Base-by-base conservation (phyloP, 1,140 invertebrate species). In the Musca domestica region DNA sequence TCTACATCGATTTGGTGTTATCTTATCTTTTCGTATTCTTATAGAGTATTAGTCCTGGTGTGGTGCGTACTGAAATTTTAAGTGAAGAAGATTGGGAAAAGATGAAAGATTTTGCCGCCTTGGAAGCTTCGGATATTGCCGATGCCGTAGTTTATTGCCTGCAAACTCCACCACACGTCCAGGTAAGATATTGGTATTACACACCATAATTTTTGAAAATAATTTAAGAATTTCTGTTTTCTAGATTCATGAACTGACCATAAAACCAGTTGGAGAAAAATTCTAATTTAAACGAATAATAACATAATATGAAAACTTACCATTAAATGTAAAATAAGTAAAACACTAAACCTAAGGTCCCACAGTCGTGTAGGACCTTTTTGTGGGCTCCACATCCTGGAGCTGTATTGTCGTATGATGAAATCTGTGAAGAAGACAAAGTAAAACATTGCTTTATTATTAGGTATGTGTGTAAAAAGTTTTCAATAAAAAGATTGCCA, bases 21-120 rank as follows among this genome's bases (percentile, higher is more conserved):
- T n/a, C 10, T 23, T 15, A 4, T 34, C 22, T 23, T 69, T 15
- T n/a, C n/a, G n/a, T n/a, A 7, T 41, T n/a, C 69, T 76, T 79
- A 64, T 69, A 87, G 87, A 85, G 84, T 72, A 84, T 89, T 9
- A 87, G 87, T 74, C 87, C 88, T 1, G 87, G 87, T 2, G 64
- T 85, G 5, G 85, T 87, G 3, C 76, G 83, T 64, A 88, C 87
- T 0, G 86, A 88, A 70, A 79, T 87, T 3, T 76, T 83, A 2
- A 69, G 74, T 0, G 64, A 48, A 4, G 25, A 27, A 51, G 20
- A 17, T 9, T 25, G 10, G 17, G 47, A 34, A 17, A 9, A 7
- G 6, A 67, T 78, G 20, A 73, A 73, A 64, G 30, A 70, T 15
- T 47, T 75, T 41, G 70, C 74, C 7, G 73, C 75, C 67, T 71